Base-by-base conservation (phyloP, 2,113 vertebrate genomes). In the Nymphicus hollandicus region DNA sequence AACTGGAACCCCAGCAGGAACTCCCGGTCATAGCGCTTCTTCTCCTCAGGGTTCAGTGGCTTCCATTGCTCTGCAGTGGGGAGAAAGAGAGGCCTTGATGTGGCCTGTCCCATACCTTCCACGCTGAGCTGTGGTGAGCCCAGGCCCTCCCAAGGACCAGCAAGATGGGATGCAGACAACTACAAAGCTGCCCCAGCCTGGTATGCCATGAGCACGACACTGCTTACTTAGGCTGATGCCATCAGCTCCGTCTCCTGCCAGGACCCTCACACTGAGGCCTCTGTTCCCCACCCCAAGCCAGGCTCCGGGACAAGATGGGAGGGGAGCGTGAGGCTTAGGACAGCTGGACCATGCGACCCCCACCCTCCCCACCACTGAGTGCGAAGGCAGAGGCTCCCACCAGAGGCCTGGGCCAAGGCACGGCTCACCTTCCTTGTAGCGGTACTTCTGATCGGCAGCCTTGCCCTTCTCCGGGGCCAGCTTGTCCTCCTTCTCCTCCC, bases 401-500 rank as follows among this genome's bases (percentile, higher is more conserved):
- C 3, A 4, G 89, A 88, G 25, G n/a, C 71, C 58, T 79, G 41
- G 27, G 29, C 46, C 52, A 64, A 84, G 13, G 55, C 44, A 70
- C 2, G 6, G 53, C 98, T 92, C 96, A 99, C 99, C 99, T 97
- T 98, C 98, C 98, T 99, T 99, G 95, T 99, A 99, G 89, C 99
- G 98, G 70, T 99, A 99, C 83, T 99, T 99, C 97, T 98, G 99
- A 72, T 99, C 98, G 1, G 97, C 98, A 5, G 98, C 98, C 93
- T 99, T 98, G 94, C 98, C 98, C 89, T 99, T 99, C 97, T 99
- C 99, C 0, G 99, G 98, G 56, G 99, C 98, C 64, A 99, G 95
- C 89, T 99, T 99, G 95, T 99, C 99, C 83, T 99, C 99, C 92
- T 99, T 99, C 63, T 99, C 99, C 79, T 99, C 99, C 99, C 99